phyloP scores from a whole-genome alignment of 2,888 invertebrate species.

The Scaptomyza flava region DNA sequence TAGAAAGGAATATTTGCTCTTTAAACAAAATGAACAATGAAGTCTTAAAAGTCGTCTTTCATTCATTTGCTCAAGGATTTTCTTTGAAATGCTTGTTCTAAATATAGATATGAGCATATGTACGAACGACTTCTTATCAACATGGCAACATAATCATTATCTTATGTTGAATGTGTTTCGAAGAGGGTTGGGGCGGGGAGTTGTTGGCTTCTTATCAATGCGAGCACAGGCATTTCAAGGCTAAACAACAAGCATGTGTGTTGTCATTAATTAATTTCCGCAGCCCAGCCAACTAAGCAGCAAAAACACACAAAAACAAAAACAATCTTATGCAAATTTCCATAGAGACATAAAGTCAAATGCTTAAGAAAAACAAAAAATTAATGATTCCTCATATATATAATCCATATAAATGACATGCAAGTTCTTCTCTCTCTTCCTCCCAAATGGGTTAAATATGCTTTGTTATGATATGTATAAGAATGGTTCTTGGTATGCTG shows the following conservation, averaged over 20 bases:
- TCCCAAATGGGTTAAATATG: conserved; percentile 30
- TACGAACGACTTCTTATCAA: conserved; percentile 16
- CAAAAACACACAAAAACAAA: conserved; percentile 37
- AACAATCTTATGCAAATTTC: conserved; percentile 73
- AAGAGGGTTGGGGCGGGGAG: not conserved
- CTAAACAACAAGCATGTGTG: conserved; percentile 10
- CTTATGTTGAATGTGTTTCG: conserved; percentile 9
- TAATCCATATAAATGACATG: conserved; percentile 75
- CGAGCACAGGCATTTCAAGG: conserved; percentile 41
- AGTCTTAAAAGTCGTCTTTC: not conserved
- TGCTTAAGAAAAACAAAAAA: conserved; percentile 69
- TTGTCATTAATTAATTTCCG: conserved; percentile 64
- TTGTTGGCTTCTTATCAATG: conserved; percentile 57
- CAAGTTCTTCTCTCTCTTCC: conserved; percentile 11
- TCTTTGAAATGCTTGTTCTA: conserved; percentile 7
- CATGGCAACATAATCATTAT: conserved; percentile 39
- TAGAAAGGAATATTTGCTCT: too few species aligned
- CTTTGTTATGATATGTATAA: conserved; percentile 22
- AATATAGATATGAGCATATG: conserved; percentile 23
- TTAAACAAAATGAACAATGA: not conserved
- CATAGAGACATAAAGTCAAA: conserved; percentile 59
- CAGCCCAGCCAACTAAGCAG: conserved; percentile 17
- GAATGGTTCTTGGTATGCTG: conserved; percentile 18
- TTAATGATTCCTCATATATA: conserved; percentile 73
- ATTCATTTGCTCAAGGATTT: conserved; percentile 1